phyloP scores from a whole-genome alignment of 1,140 invertebrate genomes.

The Stegodyphus mimosarum region DNA sequence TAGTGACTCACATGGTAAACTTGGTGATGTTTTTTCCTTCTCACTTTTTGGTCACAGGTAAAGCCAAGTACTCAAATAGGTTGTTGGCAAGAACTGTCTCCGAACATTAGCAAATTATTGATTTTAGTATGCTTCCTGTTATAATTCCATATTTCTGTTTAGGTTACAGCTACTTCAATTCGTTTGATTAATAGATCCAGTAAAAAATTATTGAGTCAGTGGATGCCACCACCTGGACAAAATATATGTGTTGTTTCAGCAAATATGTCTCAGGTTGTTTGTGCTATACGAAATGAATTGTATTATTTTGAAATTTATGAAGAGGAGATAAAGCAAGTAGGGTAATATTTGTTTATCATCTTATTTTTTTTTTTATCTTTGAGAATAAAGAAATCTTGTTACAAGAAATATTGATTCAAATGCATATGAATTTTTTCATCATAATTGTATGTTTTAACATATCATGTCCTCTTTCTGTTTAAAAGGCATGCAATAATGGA shows the following conservation, averaged over 20 bases:
- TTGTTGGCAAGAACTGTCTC: too few species aligned
- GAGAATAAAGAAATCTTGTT: not conserved
- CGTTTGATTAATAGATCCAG: slow-evolving; percentile 76
- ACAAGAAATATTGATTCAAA: too few species aligned
- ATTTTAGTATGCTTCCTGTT: too few species aligned
- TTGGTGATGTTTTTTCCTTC: too few species aligned
- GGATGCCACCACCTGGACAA: slow-evolving; percentile 80
- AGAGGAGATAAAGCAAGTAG: slow-evolving; percentile 71
- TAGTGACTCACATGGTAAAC: too few species aligned
- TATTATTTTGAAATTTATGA: slow-evolving; percentile 87
- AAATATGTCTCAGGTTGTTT: slow-evolving; percentile 84
- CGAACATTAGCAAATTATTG: too few species aligned
- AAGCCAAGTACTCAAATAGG: too few species aligned
- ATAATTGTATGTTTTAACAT: too few species aligned
- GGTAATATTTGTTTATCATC: slow-evolving; percentile 30
- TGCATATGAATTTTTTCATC: too few species aligned
- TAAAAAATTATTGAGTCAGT: slow-evolving; percentile 79
- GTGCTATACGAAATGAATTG: slow-evolving; percentile 87
- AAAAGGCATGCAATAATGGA: slow-evolving; percentile 78
- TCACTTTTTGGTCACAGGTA: too few species aligned
- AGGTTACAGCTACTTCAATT: slow-evolving; percentile 82
- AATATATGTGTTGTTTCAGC: slow-evolving; percentile 90
- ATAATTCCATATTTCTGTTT: too few species aligned
- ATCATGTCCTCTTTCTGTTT: not conserved
- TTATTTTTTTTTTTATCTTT: not conserved